phyloP scores from a whole-genome alignment of 2,113 vertebrate species.

The Cepphus grylle region DNA sequence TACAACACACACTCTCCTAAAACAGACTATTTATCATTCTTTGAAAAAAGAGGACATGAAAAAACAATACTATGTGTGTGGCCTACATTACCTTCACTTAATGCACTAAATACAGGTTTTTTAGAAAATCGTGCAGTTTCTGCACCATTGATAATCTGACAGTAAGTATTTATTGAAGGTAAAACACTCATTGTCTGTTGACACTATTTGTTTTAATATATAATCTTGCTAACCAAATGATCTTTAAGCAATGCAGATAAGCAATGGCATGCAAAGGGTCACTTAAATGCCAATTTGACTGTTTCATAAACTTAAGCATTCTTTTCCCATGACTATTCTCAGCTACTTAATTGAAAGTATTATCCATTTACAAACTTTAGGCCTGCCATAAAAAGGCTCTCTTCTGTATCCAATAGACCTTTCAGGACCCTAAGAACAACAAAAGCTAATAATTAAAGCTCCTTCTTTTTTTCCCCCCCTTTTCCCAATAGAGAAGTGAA shows the following conservation, averaged over 20 bases:
- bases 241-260: conserved; percentile 79
- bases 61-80: conserved; percentile 83
- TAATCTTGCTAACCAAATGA: conserved; percentile 82
- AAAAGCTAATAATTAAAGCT: conserved; percentile 79
- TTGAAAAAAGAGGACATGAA: conserved; percentile 77
- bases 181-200: conserved; percentile 81
- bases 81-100: conserved; percentile 75
- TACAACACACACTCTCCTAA: conserved; percentile 75
- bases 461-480: neutral
- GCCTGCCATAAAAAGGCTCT: conserved; percentile 75
- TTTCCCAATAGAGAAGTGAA: conserved; percentile 62
- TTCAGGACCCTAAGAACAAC: conserved; percentile 73
- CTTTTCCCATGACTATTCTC: conserved; percentile 77
- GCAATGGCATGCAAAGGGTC: conserved; percentile 82
- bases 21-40: conserved; percentile 84
- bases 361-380: conserved; percentile 78
- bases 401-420: conserved; percentile 72
- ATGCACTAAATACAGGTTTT: conserved; percentile 72
- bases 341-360: conserved; percentile 78
- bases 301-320: conserved; percentile 82
- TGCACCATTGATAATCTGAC: conserved; percentile 83
- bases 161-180: conserved; percentile 84
- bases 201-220: conserved; percentile 85
- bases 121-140: conserved; percentile 73
- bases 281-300: conserved; percentile 83